Percentiles rank a stretch among this genome's conserved stretches.
Conservation (phyloP, 2,113 vertebrate species). For the Todiramphus saurophagus region DNA sequence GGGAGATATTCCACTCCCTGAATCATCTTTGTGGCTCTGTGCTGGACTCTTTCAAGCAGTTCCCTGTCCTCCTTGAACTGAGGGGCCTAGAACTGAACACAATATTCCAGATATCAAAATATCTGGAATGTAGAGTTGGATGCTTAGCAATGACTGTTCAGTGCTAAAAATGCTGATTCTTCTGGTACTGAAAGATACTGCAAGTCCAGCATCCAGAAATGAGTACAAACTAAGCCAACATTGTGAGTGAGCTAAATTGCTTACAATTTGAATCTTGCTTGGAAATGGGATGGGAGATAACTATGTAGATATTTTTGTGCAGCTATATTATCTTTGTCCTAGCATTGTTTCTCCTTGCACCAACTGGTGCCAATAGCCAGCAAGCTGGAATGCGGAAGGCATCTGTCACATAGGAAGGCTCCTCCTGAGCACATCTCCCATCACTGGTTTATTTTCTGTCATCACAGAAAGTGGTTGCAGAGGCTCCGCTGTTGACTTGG, state of each 20-base stretch:
- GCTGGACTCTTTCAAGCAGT: too few species aligned
- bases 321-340: not conserved
- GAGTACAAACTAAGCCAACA: not conserved
- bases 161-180: not conserved
- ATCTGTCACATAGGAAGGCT: not conserved
- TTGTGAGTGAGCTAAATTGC: not conserved
- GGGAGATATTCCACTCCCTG: too few species aligned
- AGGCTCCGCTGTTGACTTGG: not conserved
- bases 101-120: not conserved
- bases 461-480: constrained; percentile 38
- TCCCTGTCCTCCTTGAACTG: too few species aligned
- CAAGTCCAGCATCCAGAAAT: not conserved
- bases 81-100: too few species aligned
- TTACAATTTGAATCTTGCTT: not conserved
- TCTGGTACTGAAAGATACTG: not conserved
- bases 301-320: not conserved
- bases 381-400: not conserved
- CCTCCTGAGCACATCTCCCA: not conserved
- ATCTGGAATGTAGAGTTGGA: not conserved
- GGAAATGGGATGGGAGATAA: not conserved
- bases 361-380: not conserved
- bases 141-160: not conserved
- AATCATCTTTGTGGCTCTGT: too few species aligned
- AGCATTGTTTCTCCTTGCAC: not conserved
- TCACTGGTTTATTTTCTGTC: not conserved